phyloP scores from a whole-genome alignment of 2,888 invertebrate genomes.

The Drosophila neutralis region DNA sequence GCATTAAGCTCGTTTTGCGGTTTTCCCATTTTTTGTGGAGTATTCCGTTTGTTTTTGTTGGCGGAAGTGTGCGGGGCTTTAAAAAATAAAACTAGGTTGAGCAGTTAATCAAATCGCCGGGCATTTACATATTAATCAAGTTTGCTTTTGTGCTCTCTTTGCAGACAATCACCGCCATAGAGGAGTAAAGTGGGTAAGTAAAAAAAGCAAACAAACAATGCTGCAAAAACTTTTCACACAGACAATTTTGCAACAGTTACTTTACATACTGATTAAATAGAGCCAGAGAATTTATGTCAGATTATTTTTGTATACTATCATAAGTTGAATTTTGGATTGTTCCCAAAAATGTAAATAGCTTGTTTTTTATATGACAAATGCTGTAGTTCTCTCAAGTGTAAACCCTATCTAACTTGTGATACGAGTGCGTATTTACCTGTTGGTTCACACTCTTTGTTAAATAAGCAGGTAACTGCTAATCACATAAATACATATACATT shows the following conservation, averaged over 20 bases:
- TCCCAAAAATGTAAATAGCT: constrained; percentile 45
- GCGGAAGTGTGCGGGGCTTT: constrained; percentile 58
- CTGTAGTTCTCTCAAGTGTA: constrained; percentile 33
- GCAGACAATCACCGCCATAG: constrained; percentile 44
- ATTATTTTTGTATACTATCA: constrained; percentile 35
- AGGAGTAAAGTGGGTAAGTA: constrained; percentile 48
- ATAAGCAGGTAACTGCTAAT: constrained; percentile 58
- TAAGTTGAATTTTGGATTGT: constrained; percentile 29
- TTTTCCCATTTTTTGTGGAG: constrained; percentile 10
- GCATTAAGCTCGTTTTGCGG: constrained; percentile 58
- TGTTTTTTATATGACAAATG: constrained; percentile 33
- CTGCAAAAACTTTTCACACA: constrained; percentile 41
- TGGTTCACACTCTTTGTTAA: constrained; percentile 60
- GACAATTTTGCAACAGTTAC: constrained; percentile 48
- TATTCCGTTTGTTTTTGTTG: constrained; percentile 44
- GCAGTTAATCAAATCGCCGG: constrained; percentile 68
- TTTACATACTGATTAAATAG: constrained; percentile 28
- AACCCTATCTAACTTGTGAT: constrained; percentile 13
- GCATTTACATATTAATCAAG: constrained; percentile 76
- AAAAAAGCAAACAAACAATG: constrained; percentile 43
- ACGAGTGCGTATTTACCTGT: constrained; percentile 42
- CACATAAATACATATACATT: constrained; percentile 21
- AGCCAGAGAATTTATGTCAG: constrained; percentile 48
- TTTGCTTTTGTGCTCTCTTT: constrained; percentile 57
- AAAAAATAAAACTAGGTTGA: constrained; percentile 59